Evolutionary conservation across 2,113 vertebrate genomes (phyloP).

Genomic region (Echinops telfairi): DNA sequence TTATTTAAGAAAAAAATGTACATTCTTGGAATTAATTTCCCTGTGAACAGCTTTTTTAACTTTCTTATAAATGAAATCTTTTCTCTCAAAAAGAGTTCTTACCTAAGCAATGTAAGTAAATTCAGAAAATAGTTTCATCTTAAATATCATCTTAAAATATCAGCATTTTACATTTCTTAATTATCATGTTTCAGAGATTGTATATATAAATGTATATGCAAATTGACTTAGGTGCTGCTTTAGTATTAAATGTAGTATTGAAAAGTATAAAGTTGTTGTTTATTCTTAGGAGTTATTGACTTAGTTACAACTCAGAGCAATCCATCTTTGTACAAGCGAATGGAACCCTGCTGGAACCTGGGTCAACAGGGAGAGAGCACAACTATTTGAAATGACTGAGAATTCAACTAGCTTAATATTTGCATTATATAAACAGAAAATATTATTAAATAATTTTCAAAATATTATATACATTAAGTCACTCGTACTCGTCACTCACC

Average conservation of each 20-base stretch:
- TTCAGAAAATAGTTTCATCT: constrained; percentile 19
- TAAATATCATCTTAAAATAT: constrained; percentile 59
- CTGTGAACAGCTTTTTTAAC: constrained; percentile 5
- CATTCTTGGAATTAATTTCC: not conserved
- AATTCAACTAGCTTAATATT: too few relatives aligned
- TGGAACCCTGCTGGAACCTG: too few relatives aligned
- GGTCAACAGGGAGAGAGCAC: too few relatives aligned
- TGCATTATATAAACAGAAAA: too few relatives aligned
- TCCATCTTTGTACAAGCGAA: too few relatives aligned
- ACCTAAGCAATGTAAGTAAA: constrained; percentile 31
- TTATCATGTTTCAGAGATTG: not conserved
- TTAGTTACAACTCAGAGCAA: too few relatives aligned
- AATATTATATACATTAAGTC: too few relatives aligned
- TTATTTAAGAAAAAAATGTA: not conserved
- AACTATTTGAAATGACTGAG: too few relatives aligned
- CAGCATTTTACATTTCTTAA: not conserved
- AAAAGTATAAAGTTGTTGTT: too few relatives aligned
- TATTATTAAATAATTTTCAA: too few relatives aligned
- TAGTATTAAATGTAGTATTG: constrained; percentile 51
- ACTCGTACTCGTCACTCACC: too few relatives aligned
- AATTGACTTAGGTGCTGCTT: constrained; percentile 7
- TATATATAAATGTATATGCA: constrained; percentile 48
- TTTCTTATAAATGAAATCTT: constrained; percentile 41
- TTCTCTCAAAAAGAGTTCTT: not conserved
- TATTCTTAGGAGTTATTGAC: too few relatives aligned